Evolutionary conservation across 2,888 invertebrate species (phyloP).

Genomic region (Caprella mutica): DNA sequence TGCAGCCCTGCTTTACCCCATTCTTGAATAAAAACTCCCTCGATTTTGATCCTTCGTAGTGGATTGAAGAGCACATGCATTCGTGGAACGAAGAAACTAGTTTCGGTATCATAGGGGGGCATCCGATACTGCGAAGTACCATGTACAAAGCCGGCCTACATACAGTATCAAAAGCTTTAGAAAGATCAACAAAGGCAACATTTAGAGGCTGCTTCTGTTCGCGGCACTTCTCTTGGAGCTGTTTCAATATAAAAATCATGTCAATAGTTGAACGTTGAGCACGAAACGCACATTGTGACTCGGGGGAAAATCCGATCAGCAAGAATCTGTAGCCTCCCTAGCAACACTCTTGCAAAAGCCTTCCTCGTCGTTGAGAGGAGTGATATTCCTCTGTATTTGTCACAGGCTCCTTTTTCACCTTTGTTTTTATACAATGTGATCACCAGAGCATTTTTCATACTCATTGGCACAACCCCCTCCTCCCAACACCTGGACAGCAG

Average conservation of each 20-base stretch:
- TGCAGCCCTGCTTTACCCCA: neutral
- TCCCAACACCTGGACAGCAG: constrained; percentile 6
- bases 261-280: neutral
- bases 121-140: neutral
- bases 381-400: constrained; percentile 14
- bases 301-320: constrained; percentile 3
- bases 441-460: constrained; percentile 8
- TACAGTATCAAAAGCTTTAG: neutral
- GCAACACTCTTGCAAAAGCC: neutral
- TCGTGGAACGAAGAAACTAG: neutral
- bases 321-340: constrained; percentile 1
- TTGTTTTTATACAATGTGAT: constrained; percentile 18
- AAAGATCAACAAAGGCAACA: neutral
- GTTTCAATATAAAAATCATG: neutral
- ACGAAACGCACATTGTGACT: neutral
- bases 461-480: constrained; percentile 5
- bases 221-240: neutral
- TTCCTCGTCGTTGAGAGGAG: constrained; percentile 8
- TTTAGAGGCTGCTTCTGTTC: neutral
- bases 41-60: neutral
- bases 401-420: constrained; percentile 4
- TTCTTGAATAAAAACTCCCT: neutral
- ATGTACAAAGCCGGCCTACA: neutral
- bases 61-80: neutral
- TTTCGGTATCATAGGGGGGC: neutral